Conservation (phyloP, 2,797 vertebrate genomes). For the Hipposideros larvatus region DNA sequence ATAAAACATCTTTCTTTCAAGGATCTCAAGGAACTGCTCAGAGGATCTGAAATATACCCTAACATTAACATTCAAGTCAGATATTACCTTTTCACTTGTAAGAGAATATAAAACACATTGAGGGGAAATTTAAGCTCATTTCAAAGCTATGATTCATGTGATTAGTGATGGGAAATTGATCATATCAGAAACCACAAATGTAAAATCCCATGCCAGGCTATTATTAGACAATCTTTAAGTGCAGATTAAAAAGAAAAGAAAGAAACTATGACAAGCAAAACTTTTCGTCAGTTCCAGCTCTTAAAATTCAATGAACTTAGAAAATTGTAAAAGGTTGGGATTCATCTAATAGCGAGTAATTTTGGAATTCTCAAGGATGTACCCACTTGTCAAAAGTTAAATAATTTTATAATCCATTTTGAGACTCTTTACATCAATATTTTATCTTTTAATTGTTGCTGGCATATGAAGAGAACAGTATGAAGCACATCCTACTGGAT, state of each 20-base stretch:
- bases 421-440: neutral
- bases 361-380: neutral
- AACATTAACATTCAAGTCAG: slow-evolving; percentile 31
- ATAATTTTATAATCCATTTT: neutral
- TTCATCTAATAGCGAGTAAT: neutral
- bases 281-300: neutral
- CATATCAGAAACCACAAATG: slow-evolving; percentile 32
- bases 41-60: slow-evolving; percentile 61
- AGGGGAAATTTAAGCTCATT: slow-evolving; percentile 7
- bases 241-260: neutral
- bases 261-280: neutral
- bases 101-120: neutral
- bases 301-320: slow-evolving; percentile 33
- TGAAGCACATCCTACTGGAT: neutral
- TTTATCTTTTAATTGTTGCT: neutral
- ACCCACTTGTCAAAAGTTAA: slow-evolving; percentile 15
- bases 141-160: neutral
- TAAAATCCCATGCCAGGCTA: neutral
- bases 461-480: neutral
- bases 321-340: neutral
- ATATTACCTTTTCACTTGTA: slow-evolving; percentile 27
- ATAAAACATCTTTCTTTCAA: slow-evolving; percentile 44
- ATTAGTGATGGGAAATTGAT: slow-evolving; percentile 51
- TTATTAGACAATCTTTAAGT: slow-evolving; percentile 39
- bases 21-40: slow-evolving; percentile 29